Percentiles rank a stretch among this genome's conserved stretches.
Evolutionary conservation across 2,888 invertebrate genomes (phyloP).

Genomic region (Apotomis betuletana): DNA sequence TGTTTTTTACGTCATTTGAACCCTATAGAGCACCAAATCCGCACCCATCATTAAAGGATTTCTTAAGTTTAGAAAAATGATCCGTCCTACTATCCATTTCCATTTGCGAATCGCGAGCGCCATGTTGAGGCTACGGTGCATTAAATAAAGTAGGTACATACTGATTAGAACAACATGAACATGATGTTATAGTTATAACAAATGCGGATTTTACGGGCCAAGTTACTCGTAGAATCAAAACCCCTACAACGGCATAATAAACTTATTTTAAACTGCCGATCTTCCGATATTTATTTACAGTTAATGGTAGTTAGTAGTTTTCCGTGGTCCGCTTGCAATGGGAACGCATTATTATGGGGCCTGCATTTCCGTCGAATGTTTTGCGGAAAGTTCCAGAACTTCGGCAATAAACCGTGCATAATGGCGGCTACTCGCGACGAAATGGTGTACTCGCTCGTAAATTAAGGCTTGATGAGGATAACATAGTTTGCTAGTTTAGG

Average conservation of each 20-base stretch:
- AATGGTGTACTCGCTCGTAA: conserved; percentile 31
- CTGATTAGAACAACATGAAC: no score
- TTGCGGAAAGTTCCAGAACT: conserved; percentile 42
- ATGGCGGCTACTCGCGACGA: conserved; percentile 43
- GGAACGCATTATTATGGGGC: conserved; percentile 38
- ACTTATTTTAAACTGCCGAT: background rate
- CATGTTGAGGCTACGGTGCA: no score
- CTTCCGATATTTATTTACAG: conserved; percentile 22
- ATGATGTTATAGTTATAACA: no score
- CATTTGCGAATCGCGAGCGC: no score
- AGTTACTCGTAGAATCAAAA: no score
- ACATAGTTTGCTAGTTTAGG: conserved; percentile 16
- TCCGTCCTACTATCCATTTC: no score
- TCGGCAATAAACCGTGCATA: conserved; percentile 46
- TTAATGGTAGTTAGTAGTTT: conserved; percentile 25
- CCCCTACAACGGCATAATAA: background rate
- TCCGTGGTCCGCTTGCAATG: conserved; percentile 22
- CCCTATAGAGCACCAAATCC: no score
- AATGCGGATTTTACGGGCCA: no score
- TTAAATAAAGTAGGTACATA: no score
- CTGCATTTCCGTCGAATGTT: conserved; percentile 39
- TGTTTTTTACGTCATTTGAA: no score
- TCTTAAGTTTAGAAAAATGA: no score
- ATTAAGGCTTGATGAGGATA: conserved; percentile 38
- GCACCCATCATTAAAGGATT: no score